Evolutionary conservation across 2,888 invertebrate species (phyloP).

Genomic region (Anagyrus pseudococci): DNA sequence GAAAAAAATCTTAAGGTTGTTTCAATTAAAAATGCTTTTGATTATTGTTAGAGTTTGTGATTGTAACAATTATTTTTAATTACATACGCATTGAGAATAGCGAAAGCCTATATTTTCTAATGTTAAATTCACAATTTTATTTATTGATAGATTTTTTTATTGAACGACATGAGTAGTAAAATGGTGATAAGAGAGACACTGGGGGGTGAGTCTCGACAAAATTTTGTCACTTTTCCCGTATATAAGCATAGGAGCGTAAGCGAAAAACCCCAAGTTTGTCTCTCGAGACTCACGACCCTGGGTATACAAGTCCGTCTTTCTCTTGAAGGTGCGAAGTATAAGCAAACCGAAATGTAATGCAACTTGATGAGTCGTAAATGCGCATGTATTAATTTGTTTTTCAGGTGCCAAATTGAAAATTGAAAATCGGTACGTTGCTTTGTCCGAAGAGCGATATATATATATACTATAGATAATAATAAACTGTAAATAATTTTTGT

Average conservation of each 20-base stretch:
- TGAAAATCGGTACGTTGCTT: slow-evolving; percentile 26
- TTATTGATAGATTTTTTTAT: slow-evolving; percentile 40
- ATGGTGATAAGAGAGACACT: too few species aligned
- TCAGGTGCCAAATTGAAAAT: slow-evolving; percentile 38
- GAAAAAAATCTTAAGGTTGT: slow-evolving; percentile 22
- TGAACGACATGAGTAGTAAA: slow-evolving; percentile 33
- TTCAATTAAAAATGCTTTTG: slow-evolving; percentile 8
- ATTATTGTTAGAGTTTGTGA: slow-evolving; percentile 14
- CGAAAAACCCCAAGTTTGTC: too few species aligned
- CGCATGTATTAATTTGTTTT: slow-evolving; percentile 7
- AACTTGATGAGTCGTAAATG: slow-evolving; percentile 7
- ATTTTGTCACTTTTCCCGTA: too few species aligned
- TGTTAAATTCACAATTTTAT: slow-evolving; percentile 37
- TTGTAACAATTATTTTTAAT: slow-evolving; percentile 18
- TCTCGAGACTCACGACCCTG: slow-evolving; percentile 6
- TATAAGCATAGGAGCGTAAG: too few species aligned
- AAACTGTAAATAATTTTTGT: slow-evolving; percentile 33
- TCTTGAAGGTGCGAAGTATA: slow-evolving; percentile 19
- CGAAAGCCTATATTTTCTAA: slow-evolving; percentile 8
- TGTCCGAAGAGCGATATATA: slow-evolving; percentile 38
- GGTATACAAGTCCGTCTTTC: slow-evolving; percentile 24
- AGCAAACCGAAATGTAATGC: background rate
- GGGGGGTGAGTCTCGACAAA: too few species aligned
- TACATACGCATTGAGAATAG: too few species aligned
- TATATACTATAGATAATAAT: slow-evolving; percentile 23